Evolutionary conservation across 92 coral and sea anemone species (phyloP), one percentile per base, ranked within the genome.

Genomic region (Siderastrea siderea): DNA sequence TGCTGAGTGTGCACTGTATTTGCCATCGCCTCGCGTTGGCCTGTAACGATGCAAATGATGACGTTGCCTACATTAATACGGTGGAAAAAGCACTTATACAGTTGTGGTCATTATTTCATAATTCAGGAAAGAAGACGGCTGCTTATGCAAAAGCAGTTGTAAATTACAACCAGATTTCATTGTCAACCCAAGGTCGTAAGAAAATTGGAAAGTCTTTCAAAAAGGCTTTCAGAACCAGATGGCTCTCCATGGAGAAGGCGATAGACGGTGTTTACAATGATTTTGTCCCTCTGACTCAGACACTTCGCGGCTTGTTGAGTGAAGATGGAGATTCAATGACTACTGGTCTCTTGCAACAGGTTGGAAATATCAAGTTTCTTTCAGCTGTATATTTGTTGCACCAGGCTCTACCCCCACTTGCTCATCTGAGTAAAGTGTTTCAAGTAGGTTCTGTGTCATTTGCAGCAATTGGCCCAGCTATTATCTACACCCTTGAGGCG

Each of bases 191-290:
- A 38, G 87, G 88, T 63, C 75, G 62, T 72, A 81, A 73, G 68
- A 74, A 75, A 52, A 47, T 82, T 51, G 69, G 67, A 16, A 88
- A 53, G 83, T 61, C 81, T 12, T 72, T 81, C 51, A 16, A 60
- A 74, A 81, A 88, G 68, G 91, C 82, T 60, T 74, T 68, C 61
- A 74, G 78, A 48, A 88, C 78, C 66, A 78, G 70, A 17, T 88
- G 83, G 68, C 61, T 65, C 70, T 65, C 70, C 70, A 65, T 65
- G 47, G 70, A 65, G 70, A 65, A 65, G 17, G 86, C 91, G 14
- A 80, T 87, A n/a, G 80, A 87, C 49, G 86, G 91, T 17, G 86
- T 87, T 60, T 87, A 55, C 67, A 78, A 87, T 80, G 86, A 87
- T 73, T 80, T 58, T 79, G 91, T 79, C 62, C 86, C 86, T 68